Percentiles rank a stretch among this genome's conserved stretches.
These are phyloP conservation scores for Callaeas wilsoni DNA, from an alignment of 2,113 vertebrate genomes.

Conservation along the genomic window DNA sequence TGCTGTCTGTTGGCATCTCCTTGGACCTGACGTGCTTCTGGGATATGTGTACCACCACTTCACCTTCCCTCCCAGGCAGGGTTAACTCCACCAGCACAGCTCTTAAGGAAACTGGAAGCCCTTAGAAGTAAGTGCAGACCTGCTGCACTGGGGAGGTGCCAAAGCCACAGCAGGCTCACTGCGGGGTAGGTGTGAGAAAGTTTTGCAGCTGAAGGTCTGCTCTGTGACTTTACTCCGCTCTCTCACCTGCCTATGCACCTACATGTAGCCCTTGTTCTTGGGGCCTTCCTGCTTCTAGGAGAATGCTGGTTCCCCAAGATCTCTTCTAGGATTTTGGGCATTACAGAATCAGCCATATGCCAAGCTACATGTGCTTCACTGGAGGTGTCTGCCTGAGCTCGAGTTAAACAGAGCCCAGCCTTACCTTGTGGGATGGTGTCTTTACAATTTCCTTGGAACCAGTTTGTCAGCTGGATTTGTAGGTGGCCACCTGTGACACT, in stretches of 20 bases:
- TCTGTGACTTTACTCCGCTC: background rate
- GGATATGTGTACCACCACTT: background rate
- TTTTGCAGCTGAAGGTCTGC: background rate
- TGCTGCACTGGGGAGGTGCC: background rate
- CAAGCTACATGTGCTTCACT: background rate
- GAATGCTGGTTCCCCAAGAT: background rate
- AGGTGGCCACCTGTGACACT: background rate
- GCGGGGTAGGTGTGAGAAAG: background rate
- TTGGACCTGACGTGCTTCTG: rapidly evolving
- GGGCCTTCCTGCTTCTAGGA: background rate
- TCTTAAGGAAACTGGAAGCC: background rate
- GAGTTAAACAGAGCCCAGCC: background rate
- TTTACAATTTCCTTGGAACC: background rate
- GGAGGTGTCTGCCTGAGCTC: background rate
- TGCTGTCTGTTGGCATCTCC: background rate
- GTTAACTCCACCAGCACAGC: background rate
- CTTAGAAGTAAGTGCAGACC: background rate
- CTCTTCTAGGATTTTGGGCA: background rate
- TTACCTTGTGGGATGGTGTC: background rate
- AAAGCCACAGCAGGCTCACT: background rate
- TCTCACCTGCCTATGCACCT: background rate
- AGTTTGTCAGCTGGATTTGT: background rate
- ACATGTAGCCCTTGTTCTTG: background rate
- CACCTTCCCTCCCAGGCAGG: background rate
- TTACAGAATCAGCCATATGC: background rate